These are phyloP conservation scores for Caenorhabditis sp. DNA, from an alignment of 2,888 invertebrate genomes.

Conservation along the genomic window DNA sequence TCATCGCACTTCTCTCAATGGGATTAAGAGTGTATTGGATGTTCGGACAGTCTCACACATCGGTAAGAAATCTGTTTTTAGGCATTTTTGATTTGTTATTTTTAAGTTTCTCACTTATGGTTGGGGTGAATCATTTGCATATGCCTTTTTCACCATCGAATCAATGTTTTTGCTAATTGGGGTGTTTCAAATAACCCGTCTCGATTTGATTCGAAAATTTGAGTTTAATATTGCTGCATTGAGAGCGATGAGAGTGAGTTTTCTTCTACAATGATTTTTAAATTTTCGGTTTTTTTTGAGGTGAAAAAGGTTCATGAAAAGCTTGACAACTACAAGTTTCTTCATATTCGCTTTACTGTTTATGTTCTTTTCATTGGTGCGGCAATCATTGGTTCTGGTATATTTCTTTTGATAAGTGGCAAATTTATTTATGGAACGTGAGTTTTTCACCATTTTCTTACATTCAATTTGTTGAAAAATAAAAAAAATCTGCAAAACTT, in stretches of 20 bases:
- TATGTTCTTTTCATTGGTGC: not conserved
- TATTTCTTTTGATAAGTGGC: slow-evolving; percentile 6
- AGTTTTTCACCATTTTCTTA: no score
- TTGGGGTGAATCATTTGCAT: slow-evolving; percentile 13
- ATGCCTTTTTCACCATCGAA: slow-evolving; percentile 8
- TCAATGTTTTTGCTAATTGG: slow-evolving; percentile 1
- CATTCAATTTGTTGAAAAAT: no score
- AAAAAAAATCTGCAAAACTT: no score
- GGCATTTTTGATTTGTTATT: not conserved
- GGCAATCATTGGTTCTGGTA: not conserved
- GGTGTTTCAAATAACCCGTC: not conserved
- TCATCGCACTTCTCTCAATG: slow-evolving; percentile 11
- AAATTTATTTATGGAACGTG: slow-evolving; percentile 10
- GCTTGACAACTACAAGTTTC: slow-evolving; percentile 7
- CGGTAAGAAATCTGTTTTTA: no score
- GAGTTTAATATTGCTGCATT: slow-evolving; percentile 8
- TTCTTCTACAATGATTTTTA: not conserved
- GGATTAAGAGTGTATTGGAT: slow-evolving; percentile 16
- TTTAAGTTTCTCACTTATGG: not conserved
- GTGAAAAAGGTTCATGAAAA: not conserved
- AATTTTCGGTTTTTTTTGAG: not conserved
- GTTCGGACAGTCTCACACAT: not conserved
- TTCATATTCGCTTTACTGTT: slow-evolving; percentile 5
- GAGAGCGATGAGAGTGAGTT: slow-evolving; percentile 4
- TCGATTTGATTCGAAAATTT: not conserved